Conservation (phyloP, 2,113 vertebrate genomes). For the Tiliqua scincoides region DNA sequence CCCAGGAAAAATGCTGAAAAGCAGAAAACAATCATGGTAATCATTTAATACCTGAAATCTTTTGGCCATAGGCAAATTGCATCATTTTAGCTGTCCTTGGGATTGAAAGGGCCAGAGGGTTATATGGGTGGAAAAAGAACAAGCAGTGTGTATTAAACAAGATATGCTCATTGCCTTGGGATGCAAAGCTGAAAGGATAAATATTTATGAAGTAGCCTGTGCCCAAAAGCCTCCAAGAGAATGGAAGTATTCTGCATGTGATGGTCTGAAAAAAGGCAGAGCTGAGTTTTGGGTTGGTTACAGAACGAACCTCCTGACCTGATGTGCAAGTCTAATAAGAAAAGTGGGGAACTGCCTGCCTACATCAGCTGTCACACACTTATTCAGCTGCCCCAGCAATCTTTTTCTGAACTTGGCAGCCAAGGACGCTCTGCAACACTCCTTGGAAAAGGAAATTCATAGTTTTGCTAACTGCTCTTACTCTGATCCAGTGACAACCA, state of each 20-base stretch:
- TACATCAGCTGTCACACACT: not conserved
- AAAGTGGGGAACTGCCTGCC: not conserved
- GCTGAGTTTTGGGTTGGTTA: not conserved
- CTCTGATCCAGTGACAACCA: not conserved
- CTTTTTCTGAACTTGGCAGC: not conserved
- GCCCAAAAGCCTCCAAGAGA: not conserved
- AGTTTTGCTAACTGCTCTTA: not conserved
- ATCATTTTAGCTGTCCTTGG: not conserved
- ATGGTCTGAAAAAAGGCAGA: slow-evolving; percentile 10
- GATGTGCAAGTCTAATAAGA: slow-evolving; percentile 6
- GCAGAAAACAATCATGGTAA: not conserved
- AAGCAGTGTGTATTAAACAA: slow-evolving; percentile 16
- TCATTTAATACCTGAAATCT: slow-evolving; percentile 7
- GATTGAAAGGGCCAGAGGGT: slow-evolving; percentile 19
- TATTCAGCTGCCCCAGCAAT: slow-evolving; percentile 2
- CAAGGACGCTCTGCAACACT: not conserved
- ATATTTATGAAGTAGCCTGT: slow-evolving; percentile 17
- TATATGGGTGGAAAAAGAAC: slow-evolving; percentile 25
- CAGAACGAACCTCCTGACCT: slow-evolving; percentile 11
- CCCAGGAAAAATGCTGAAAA: slow-evolving; percentile 6
- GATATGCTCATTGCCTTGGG: slow-evolving; percentile 11
- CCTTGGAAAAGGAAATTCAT: not conserved
- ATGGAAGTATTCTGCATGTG: slow-evolving; percentile 10
- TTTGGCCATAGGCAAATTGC: slow-evolving; percentile 4
- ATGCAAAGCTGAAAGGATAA: slow-evolving; percentile 17